Evolutionary conservation across 1,140 invertebrate species (phyloP), one percentile per base, ranked within the genome.

Genomic region (Ganaspis sp.): DNA sequence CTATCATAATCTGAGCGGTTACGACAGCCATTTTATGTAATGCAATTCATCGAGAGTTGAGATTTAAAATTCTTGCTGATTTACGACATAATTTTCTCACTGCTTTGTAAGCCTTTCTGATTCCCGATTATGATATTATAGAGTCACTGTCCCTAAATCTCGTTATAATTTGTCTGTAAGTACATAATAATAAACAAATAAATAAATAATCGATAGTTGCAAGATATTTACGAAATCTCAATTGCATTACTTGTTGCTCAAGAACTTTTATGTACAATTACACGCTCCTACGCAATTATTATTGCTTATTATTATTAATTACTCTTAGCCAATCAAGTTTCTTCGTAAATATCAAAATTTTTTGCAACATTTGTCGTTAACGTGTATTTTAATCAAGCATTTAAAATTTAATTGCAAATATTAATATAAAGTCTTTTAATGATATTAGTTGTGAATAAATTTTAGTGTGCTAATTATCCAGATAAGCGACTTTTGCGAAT

Each of bases 41-140:
- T 29, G 23, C 58, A 64, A 64, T 64, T 29, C 58, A 64, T 64
- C 58, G 58, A 64, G 54, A 53, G 23, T n/a, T 64, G 58, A 64
- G 23, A n/a, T 26, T 64, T 26, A 26, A 26, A 64, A 64, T 64
- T 64, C 58, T n/a, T 49, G 5, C 26, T 29, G 58, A 64, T 64
- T 64, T 64, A 64, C 58, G 26, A 64, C 26, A 64, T 29, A 29
- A 26, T 64, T 64, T 29, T 64, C 23, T 26, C 29, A 29, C 23
- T 11, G 21, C 2, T 11, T n/a, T 29, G 58, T 6, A n/a, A n/a
- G 58, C 58, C 58, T 64, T 64, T 64, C 58, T 64, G 26, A 64
- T 64, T 29, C 12, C 3, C 12, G 21, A 64, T 64, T 64, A 29
- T 64, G 58, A 34, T 64, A n/a, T n/a, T n/a, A n/a, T n/a, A 64